These are phyloP conservation scores for Seriola rivoliana DNA, from an alignment of 2,113 vertebrate genomes.

Conservation along the genomic window DNA sequence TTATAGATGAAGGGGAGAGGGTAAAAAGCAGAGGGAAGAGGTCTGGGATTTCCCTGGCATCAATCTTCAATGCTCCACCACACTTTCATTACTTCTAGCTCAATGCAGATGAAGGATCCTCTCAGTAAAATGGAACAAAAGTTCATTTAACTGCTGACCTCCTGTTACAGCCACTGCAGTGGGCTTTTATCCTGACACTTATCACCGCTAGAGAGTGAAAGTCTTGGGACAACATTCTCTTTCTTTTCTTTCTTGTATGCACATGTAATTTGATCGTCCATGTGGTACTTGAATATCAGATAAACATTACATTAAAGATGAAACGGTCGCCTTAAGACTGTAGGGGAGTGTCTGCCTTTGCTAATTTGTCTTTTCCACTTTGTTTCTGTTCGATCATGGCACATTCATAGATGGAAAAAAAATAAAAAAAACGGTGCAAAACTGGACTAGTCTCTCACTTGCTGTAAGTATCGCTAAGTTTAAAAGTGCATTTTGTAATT, in stretches of 20 bases:
- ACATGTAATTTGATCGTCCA: neutral
- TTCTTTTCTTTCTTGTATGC: neutral
- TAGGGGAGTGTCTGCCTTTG: neutral
- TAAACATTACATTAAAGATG: neutral
- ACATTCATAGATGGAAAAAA: neutral
- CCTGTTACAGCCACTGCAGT: constrained; percentile 57
- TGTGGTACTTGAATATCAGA: neutral
- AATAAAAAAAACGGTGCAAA: neutral
- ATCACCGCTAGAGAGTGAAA: constrained; percentile 6
- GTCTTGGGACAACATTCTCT: neutral
- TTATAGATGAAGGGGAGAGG: constrained; percentile 60
- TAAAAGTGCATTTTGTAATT: too few species aligned
- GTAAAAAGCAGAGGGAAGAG: constrained; percentile 60
- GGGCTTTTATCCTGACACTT: constrained; percentile 37
- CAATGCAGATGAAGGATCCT: constrained; percentile 74
- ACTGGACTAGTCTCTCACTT: neutral
- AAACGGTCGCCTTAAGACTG: neutral
- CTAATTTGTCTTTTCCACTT: neutral
- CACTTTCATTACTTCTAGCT: constrained; percentile 76
- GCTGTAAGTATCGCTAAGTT: neutral
- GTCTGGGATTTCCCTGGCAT: constrained; percentile 73
- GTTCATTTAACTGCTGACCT: constrained; percentile 84
- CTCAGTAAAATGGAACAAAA: constrained; percentile 65
- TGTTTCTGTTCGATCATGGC: neutral
- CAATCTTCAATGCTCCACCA: constrained; percentile 78